Base-by-base conservation (phyloP, 64 coral and sea anemone species). In the Orbicella faveolata region DNA sequence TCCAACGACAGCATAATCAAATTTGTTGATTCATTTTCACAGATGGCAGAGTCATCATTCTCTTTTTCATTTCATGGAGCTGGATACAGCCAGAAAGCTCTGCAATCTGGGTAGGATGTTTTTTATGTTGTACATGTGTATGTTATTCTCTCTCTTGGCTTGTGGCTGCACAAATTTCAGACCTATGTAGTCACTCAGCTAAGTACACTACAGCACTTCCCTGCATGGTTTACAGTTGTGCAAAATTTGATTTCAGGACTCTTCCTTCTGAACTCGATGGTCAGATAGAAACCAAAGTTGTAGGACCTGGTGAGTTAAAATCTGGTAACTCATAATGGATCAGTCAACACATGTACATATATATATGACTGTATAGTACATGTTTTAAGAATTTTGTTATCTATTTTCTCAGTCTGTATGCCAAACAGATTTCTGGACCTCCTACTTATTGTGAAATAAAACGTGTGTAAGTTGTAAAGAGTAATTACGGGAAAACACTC, bases 41-140 rank as follows among this genome's bases (percentile, higher is more conserved):
- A 96, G 95, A 96, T 90, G 91, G 91, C 90, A n/a, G 26, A 90
- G 30, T 78, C 95, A 0, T 96, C 95, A 0, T 96, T 96, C 59
- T 93, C 95, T 10, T 88, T 96, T 23, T 35, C 67, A 35, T 90
- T 96, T 57, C 87, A 70, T 55, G 95, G 95, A 13, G 57, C 95
- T 83, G 95, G 95, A 7, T 96, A 90, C 41, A 91, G 95, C 72
- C 88, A 79, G 48, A 79, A 86, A 59, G 89, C 90, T 52, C 18
- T 88, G 61, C 65, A 87, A 12, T 61, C 70, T 52, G 92, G 74
- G 95, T 96, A 96, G 36, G 77, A 51, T 48, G 20, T 2, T 57
- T 76, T 34, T 76, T 18, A 34, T 7, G 15, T 33, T 21, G 0
- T 30, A 30, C 30, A 30, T 30, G 30, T 30, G 10, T 18, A 4